Base-by-base conservation (phyloP, 2,113 vertebrate genomes). In the Crotophaga sulcirostris region DNA sequence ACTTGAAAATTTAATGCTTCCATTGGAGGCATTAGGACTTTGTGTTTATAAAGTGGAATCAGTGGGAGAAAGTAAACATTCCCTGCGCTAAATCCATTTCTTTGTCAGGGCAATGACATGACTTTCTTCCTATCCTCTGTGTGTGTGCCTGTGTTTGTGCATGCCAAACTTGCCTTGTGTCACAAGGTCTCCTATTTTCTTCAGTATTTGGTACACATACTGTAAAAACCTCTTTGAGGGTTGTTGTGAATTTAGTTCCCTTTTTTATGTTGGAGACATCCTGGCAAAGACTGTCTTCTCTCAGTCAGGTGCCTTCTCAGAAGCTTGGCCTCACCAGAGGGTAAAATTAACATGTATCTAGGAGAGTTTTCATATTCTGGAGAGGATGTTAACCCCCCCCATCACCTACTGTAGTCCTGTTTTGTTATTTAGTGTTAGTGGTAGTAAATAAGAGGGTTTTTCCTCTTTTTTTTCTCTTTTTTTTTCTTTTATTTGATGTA, bases 191-290 rank as follows among this genome's bases (percentile, higher is more conserved):
- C 33, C 29, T 14, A 64, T 56, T 56, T 31, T 29, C n/a, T 78
- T 83, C 34, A 47, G 25, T 7, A 7, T 33, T 59, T 42, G 25
- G 17, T 67, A 24, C 12, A 28, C 0, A 1, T 1, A 0, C 38
- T 17, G 16, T 34, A 66, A 52, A 72, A 33, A 3, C 20, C 9
- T 92, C 11, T 36, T 8, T n/a, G 20, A 58, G 10, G 9, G 24
- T 17, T 24, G 31, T 19, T 81, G 33, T 36, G 56, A 58, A 34
- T 19, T n/a, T 51, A 7, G 19, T 52, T 82, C 15, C 15, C 23
- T 38, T 47, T 72, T 31, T 59, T 9, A 34, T 0, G 0, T 45
- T 36, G 31, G 66, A 83, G 45, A 36, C 13, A 9, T 64, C 19
- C 14, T 40, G 45, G 29, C 34, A 52, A 70, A 18, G 16, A 16